Percentiles rank a stretch among this genome's conserved stretches.
phyloP scores from a whole-genome alignment of 2,113 vertebrate genomes.

The Acanthisitta chloris region DNA sequence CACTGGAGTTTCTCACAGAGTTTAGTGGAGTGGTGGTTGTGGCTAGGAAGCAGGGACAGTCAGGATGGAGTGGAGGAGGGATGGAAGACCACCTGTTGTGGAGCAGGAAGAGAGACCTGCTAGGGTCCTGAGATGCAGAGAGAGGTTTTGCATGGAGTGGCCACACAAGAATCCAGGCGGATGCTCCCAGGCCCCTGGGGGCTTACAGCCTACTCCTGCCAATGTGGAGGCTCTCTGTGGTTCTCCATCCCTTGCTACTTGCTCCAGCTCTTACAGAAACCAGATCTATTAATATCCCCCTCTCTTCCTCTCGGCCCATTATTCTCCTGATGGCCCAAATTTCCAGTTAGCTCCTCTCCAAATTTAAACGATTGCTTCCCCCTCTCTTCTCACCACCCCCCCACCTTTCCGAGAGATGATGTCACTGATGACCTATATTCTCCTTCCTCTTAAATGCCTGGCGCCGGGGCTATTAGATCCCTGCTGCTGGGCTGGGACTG shows the following conservation, averaged over 20 bases:
- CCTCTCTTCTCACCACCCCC: not conserved
- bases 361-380: conserved; percentile 40
- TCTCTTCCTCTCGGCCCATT: conserved; percentile 37
- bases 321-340: conserved; percentile 52
- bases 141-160: not conserved
- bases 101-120: not conserved
- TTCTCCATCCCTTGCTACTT: not conserved
- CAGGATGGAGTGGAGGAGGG: not conserved
- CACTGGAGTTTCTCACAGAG: not conserved
- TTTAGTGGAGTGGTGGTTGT: not conserved
- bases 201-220: not conserved
- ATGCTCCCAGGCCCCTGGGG: not conserved
- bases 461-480: conserved; percentile 67
- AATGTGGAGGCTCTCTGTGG: not conserved
- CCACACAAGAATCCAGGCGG: not conserved
- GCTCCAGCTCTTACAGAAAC: conserved; percentile 46
- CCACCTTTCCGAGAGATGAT: conserved; percentile 54
- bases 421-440: conserved; percentile 52
- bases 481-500: conserved; percentile 59
- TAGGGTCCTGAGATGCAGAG: not conserved
- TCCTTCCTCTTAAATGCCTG: conserved; percentile 43
- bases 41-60: not conserved
- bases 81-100: not conserved
- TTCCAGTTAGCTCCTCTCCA: conserved; percentile 67
- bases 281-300: conserved; percentile 52